Conservation (phyloP, 2,888 invertebrate species). For the Parnassius glacialis region DNA sequence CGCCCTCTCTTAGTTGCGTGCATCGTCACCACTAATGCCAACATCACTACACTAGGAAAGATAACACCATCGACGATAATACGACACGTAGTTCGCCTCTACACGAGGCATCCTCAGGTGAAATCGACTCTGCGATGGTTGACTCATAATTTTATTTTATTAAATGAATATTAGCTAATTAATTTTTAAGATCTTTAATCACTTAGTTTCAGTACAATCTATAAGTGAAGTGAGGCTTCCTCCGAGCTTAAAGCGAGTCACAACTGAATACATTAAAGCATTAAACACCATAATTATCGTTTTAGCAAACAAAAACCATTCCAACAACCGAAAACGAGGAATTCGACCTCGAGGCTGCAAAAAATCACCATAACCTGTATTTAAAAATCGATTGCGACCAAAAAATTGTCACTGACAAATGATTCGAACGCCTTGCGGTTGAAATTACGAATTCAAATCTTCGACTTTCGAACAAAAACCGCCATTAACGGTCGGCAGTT, state of each 20-base stretch:
- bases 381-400: slow-evolving; percentile 80
- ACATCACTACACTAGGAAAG: too few species aligned
- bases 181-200: too few species aligned
- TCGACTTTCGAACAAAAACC: slow-evolving; percentile 78
- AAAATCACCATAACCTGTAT: slow-evolving; percentile 67
- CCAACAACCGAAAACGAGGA: slow-evolving; percentile 42
- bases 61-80: too few species aligned
- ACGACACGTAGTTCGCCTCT: too few species aligned
- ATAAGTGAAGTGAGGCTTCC: too few species aligned
- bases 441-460: slow-evolving; percentile 80
- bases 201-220: too few species aligned
- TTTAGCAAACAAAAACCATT: slow-evolving; percentile 47
- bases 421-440: slow-evolving; percentile 79
- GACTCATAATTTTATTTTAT: too few species aligned
- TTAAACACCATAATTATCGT: slow-evolving; percentile 42
- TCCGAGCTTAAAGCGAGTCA: not conserved
- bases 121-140: too few species aligned
- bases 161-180: too few species aligned
- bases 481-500: slow-evolving; percentile 75
- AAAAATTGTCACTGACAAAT: slow-evolving; percentile 82
- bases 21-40: too few species aligned
- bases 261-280: not conserved
- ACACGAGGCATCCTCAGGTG: too few species aligned
- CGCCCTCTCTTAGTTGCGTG: too few species aligned
- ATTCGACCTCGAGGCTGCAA: slow-evolving; percentile 38